Evolutionary conservation across 2,113 vertebrate genomes (phyloP), one percentile per base, ranked within the genome.

Genomic region (Sarotherodon lohbergeri): DNA sequence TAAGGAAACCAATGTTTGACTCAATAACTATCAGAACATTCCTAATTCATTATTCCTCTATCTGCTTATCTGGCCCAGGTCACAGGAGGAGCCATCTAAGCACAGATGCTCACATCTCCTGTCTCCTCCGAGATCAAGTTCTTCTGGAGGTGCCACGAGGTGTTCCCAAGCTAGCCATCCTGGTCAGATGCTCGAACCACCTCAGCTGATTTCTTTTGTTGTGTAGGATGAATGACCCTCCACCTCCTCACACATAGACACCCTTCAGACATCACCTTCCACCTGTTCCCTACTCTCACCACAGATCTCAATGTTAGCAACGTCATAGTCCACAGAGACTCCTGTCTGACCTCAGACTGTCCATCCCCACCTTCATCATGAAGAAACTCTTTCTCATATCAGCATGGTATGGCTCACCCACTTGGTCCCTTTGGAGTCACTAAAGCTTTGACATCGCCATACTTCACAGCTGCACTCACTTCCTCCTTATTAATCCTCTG

Each of bases 131-230:
- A 29, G 4, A 32, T 0, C 57, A 5, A 32, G 27, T 61, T 34
- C 14, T 34, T 61, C 57, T 19, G 57, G 27, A 61, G 14, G 14
- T 32, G 16, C 59, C 59, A 2, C 16, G 29, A 34, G 56, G 56
- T 29, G 27, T 17, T 1, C 5, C 27, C 57, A 32, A 17, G 29
- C 57, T 32, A 34, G 57, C 0, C 0, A 63, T 63, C 16, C 59
- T 63, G 59, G 32, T 12, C 1, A 63, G 59, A 36, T 63, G 0
- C 8, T 54, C 19, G 0, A 34, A 14, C 50, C 76, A 36, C n/a
- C 22, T 57, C 34, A 24, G 14, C 22, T 0, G 34, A 22, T 14
- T 57, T 34, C 1, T 16, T 8, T 81, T 1, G 9, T 19, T 39
- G 19, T 68, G 61, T n/a, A 39, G 11, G 34, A 39, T 66, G 34